Conservation (phyloP, 2,113 vertebrate species). For the Chlamydotis undulata region DNA sequence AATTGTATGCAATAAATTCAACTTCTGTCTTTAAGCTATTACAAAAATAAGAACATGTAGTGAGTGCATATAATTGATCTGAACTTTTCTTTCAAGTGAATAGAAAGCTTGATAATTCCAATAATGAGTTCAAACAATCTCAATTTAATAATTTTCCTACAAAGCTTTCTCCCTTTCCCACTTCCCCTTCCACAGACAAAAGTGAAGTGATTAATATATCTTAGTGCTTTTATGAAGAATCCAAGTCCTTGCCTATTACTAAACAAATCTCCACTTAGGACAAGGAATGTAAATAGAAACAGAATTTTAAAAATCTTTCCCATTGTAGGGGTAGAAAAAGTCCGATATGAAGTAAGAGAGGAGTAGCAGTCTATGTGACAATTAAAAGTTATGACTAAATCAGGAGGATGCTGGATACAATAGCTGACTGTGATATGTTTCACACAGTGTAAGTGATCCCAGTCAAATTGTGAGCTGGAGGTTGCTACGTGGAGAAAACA, state of each 20-base stretch:
- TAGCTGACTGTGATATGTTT: not conserved
- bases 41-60: constrained; percentile 56
- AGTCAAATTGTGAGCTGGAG: not conserved
- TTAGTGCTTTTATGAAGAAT: constrained; percentile 38
- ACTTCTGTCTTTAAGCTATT: constrained; percentile 57
- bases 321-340: not conserved
- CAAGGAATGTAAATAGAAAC: not conserved
- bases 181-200: constrained; percentile 14
- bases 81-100: constrained; percentile 62
- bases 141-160: constrained; percentile 26
- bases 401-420: not conserved
- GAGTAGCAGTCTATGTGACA: not conserved
- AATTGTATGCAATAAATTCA: constrained; percentile 41
- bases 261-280: not conserved
- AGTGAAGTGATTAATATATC: constrained; percentile 40
- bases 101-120: constrained; percentile 49
- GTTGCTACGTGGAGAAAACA: not conserved
- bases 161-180: constrained; percentile 23
- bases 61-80: constrained; percentile 55
- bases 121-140: constrained; percentile 47
- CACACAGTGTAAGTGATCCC: not conserved
- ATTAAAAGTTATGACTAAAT: not conserved
- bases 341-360: not conserved
- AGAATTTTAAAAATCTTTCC: not conserved
- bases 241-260: not conserved